Evolutionary conservation across 2,797 vertebrate species (phyloP).

Genomic region (Helostoma temminkii): DNA sequence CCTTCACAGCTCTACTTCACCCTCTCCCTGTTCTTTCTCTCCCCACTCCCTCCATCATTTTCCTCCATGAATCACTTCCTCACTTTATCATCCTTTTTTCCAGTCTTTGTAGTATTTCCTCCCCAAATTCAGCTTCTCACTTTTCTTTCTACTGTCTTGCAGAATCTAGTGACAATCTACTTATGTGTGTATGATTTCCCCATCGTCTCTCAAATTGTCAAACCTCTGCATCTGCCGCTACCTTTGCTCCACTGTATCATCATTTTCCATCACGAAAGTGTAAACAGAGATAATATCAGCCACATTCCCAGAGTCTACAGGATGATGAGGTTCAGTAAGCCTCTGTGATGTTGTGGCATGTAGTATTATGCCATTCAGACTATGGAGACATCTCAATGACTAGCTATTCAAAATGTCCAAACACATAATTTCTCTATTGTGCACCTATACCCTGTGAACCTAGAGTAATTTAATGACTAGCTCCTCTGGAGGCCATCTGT

Average conservation of each 20-base stretch:
- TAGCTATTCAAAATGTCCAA: conserved; percentile 72
- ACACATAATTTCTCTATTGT: conserved; percentile 78
- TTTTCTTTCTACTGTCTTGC: conserved; percentile 12
- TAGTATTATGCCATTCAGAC: conserved; percentile 63
- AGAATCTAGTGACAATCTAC: neutral
- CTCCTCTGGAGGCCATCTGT: conserved; percentile 71
- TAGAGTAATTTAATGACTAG: conserved; percentile 66
- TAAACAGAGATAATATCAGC: conserved; percentile 74
- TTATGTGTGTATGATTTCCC: conserved; percentile 25
- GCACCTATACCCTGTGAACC: conserved; percentile 68
- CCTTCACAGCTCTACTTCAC: conserved; percentile 27
- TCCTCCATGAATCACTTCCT: conserved; percentile 47
- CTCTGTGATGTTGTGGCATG: conserved; percentile 61
- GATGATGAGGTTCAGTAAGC: conserved; percentile 67
- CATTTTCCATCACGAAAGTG: conserved; percentile 64
- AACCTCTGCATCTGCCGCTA: conserved; percentile 20
- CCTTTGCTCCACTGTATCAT: conserved; percentile 45
- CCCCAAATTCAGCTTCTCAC: conserved; percentile 21
- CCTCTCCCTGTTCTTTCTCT: conserved; percentile 45
- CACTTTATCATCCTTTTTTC: conserved; percentile 49
- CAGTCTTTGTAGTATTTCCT: conserved; percentile 42
- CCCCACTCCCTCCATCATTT: conserved; percentile 55
- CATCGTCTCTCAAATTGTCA: conserved; percentile 31
- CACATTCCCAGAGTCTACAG: conserved; percentile 60
- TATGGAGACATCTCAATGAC: conserved; percentile 77